Evolutionary conservation across 2,797 vertebrate genomes (phyloP), one percentile per base, ranked within the genome.

Genomic region (Cryptoblepharus egeriae): DNA sequence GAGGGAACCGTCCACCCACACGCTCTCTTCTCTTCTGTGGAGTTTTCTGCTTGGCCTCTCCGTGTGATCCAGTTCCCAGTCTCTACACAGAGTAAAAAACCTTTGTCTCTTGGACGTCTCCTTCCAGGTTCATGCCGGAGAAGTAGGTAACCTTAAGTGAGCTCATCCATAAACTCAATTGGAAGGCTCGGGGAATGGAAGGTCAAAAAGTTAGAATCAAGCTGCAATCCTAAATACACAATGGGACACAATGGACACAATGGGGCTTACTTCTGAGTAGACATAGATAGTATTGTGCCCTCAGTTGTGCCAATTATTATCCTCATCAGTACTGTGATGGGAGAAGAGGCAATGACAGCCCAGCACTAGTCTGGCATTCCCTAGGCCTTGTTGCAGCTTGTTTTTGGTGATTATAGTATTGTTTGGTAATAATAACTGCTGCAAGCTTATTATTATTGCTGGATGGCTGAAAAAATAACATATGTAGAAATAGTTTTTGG

Each of bases 61-160:
- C 28, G 12, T 68, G 55, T 39, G 0, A 0, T 49, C 55, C 69
- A 3, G 75, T 55, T 35, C 0, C 35, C 11, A 45, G 13, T 0
- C 1, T 79, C 75, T 1, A 57, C 16, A 1, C 39, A 15, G 0
- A 68, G 85, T 83, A 67, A 3, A 30, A 57, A 55, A 0, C 2
- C 42, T 77, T 61, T 10, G 15, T 30, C 52, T 0, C 26, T 52
- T 26, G 45, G 58, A 65, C 11, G 65, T 22, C 20, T 77, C 30
- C 22, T 22, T 4, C 18, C 57, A 58, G 22, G 57, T 15, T 42
- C 8, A 35, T 57, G 7, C 64, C 42, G 64, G 77, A 35, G 37
- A 69, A 39, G 24, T 58, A 22, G 26, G 8, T 22, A 24, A 52
- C 26, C 3, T 8, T 18, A 5, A 15, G 2, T 32, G 42, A 65